Evolutionary conservation across 1,140 invertebrate species (phyloP).

Genomic region (Euura saliciscinereae): DNA sequence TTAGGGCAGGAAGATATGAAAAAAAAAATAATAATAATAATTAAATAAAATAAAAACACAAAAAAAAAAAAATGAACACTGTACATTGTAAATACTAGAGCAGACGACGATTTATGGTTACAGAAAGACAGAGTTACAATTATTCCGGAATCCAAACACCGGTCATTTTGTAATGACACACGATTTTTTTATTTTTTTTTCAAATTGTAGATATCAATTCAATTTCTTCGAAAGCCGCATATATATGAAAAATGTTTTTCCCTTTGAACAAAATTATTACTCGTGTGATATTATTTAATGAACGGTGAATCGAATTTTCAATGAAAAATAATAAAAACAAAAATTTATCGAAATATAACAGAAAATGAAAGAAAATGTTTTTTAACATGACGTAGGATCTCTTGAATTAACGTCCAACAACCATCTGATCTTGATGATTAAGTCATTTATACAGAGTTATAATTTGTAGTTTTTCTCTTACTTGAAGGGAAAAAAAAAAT

Average conservation of each 20-base stretch:
- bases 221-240: background rate
- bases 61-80: constrained; percentile 40
- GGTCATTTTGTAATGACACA: background rate
- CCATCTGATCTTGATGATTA: too few species aligned
- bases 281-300: background rate
- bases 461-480: too few species aligned
- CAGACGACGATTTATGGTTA: constrained; percentile 32
- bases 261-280: background rate
- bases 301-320: background rate
- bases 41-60: background rate
- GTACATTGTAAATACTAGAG: constrained; percentile 61
- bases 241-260: background rate
- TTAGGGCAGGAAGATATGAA: constrained; percentile 45
- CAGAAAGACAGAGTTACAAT: constrained; percentile 32
- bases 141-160: background rate
- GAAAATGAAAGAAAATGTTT: background rate
- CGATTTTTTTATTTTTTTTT: background rate
- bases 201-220: background rate
- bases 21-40: background rate
- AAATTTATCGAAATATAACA: background rate
- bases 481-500: too few species aligned
- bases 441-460: too few species aligned
- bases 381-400: too few species aligned
- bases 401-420: too few species aligned
- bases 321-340: background rate